phyloP scores from a whole-genome alignment of 2,888 invertebrate genomes.

The Amblyjoppa fuscipennis region DNA sequence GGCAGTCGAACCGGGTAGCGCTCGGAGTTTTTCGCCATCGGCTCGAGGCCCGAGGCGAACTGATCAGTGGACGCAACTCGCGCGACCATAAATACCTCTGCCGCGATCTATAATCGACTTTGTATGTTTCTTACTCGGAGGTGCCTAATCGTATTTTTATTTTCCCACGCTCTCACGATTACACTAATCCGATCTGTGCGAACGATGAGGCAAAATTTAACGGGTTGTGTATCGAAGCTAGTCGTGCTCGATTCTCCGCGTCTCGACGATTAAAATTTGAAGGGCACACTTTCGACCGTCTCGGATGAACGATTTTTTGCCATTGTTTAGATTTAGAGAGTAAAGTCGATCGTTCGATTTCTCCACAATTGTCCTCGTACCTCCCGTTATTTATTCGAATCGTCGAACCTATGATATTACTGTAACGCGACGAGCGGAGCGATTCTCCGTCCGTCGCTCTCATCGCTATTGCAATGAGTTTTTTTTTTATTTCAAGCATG shows the following conservation, averaged over 20 bases:
- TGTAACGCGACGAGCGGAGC: neutral
- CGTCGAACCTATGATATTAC: constrained; percentile 4
- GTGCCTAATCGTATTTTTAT: neutral
- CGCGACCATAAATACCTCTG: neutral
- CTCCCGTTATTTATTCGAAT: constrained; percentile 33
- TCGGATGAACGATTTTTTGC: constrained; percentile 16
- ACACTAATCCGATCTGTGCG: neutral
- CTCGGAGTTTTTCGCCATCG: neutral
- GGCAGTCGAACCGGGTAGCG: neutral
- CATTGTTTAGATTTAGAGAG: constrained; percentile 9
- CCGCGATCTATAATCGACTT: neutral
- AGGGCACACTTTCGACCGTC: neutral
- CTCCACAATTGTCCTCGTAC: neutral
- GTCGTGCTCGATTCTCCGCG: constrained; percentile 3
- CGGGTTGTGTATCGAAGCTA: constrained; percentile 23
- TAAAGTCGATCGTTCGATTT: neutral
- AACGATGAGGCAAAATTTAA: neutral
- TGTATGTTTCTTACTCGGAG: neutral
- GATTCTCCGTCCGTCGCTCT: neutral
- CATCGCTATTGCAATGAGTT: neutral
- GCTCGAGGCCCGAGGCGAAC: neutral
- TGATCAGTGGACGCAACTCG: neutral
- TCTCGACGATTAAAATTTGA: constrained; percentile 9
- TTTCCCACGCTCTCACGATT: neutral
- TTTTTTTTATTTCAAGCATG: neutral